A percentile compares a stretch with the other conserved stretches of the same genome.
phyloP scores from a whole-genome alignment of 1,140 invertebrate species.

The Polyergus mexicanus region DNA sequence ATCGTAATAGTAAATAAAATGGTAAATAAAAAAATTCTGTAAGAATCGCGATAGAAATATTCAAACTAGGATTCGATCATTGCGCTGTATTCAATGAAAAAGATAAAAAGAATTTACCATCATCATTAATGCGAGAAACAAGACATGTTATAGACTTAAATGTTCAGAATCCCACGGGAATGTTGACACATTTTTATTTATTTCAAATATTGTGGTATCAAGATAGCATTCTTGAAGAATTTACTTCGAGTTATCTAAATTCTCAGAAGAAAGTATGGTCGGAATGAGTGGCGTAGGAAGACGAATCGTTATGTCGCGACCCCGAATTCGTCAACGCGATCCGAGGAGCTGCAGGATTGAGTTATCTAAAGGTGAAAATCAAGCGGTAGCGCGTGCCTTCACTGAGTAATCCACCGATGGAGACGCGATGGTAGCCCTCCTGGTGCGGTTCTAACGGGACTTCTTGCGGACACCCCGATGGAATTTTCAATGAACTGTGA shows the following conservation, averaged over 20 bases:
- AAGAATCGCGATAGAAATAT: background rate
- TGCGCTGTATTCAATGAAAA: background rate
- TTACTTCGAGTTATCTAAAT: background rate
- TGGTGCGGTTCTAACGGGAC: conserved; percentile 73
- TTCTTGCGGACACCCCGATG: conserved; percentile 60
- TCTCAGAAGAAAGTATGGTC: background rate
- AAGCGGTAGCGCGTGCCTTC: conserved; percentile 77
- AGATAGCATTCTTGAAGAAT: background rate
- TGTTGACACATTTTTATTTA: conserved; percentile 3
- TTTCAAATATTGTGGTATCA: background rate
- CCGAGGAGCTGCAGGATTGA: conserved; percentile 67
- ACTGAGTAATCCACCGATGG: conserved; percentile 72
- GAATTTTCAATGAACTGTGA: conserved; percentile 77
- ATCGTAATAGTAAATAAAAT: conserved; percentile 13
- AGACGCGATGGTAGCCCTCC: conserved; percentile 73
- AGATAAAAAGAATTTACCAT: background rate
- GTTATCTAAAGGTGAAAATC: conserved; percentile 79
- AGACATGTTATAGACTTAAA: background rate
- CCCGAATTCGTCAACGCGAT: conserved; percentile 4
- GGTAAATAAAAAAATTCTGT: background rate
- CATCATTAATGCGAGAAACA: background rate
- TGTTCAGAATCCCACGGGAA: background rate
- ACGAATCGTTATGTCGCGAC: background rate
- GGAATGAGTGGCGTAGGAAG: background rate
- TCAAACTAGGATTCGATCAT: background rate